Percentiles rank a stretch among this genome's conserved stretches.
These are phyloP conservation scores for Archaeoteleia sp. DNA, from an alignment of 2,888 invertebrate genomes.

Conservation along the genomic window DNA sequence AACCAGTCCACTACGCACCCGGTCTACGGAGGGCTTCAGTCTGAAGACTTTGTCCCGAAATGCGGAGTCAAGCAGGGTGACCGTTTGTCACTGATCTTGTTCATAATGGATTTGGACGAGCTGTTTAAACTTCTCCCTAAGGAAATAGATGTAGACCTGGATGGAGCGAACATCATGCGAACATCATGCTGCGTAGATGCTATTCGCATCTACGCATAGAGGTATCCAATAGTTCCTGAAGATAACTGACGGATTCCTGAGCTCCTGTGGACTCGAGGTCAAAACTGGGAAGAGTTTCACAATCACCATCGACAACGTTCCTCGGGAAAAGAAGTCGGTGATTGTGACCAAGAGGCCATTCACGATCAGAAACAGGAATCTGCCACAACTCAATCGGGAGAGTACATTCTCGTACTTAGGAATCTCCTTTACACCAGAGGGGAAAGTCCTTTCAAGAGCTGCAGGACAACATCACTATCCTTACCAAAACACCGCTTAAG, in stretches of 20 bases:
- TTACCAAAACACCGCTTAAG: conserved; percentile 41
- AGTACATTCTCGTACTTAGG: conserved; percentile 11
- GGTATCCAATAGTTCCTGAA: conserved; percentile 63
- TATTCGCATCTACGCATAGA: conserved; percentile 17
- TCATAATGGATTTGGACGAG: conserved; percentile 8
- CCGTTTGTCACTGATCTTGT: conserved; percentile 6
- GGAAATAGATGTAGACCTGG: conserved; percentile 27
- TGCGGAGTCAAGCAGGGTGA: conserved; percentile 26
- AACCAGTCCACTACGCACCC: background rate
- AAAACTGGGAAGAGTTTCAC: conserved; percentile 61
- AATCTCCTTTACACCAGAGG: conserved; percentile 5
- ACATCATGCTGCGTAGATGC: conserved; percentile 38
- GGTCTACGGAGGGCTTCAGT: background rate
- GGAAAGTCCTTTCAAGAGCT: background rate
- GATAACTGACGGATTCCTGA: conserved; percentile 32
- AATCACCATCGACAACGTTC: conserved; percentile 54
- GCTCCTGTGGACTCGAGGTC: conserved; percentile 53
- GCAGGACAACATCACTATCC: background rate
- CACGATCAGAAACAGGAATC: too few species aligned
- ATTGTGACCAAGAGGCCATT: conserved; percentile 19
- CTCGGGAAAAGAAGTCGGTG: conserved; percentile 4
- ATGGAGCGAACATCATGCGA: background rate
- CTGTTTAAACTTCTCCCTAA: background rate
- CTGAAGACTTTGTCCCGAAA: conserved; percentile 9
- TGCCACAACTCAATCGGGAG: too few species aligned